These are phyloP conservation scores for Nasonia giraulti DNA, from an alignment of 1,140 invertebrate genomes.

Conservation along the genomic window DNA sequence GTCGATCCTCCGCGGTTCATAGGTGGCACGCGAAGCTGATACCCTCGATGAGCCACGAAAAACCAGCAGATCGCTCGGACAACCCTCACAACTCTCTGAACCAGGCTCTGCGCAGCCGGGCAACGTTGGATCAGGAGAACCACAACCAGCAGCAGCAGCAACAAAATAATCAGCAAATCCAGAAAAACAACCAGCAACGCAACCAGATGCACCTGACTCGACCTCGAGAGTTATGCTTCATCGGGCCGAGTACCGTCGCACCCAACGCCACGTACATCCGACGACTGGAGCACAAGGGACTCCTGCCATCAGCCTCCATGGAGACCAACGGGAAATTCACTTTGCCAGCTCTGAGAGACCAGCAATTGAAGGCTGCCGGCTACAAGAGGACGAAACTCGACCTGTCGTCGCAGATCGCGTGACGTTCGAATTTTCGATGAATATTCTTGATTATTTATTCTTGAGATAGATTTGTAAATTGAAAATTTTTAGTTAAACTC, in stretches of 20 bases:
- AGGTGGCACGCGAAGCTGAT: conserved; percentile 67
- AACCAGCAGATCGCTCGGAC: background rate
- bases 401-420: background rate
- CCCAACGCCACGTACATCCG: conserved; percentile 64
- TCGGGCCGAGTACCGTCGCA: conserved; percentile 61
- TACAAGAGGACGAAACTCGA: conserved; percentile 32
- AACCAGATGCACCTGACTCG: conserved; percentile 47
- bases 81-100: background rate
- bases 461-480: too few relatives aligned
- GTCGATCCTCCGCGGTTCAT: too few relatives aligned
- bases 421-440: background rate
- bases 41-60: conserved; percentile 51
- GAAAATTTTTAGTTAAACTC: too few relatives aligned
- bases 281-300: conserved; percentile 61
- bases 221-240: conserved; percentile 59
- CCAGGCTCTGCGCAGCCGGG: background rate
- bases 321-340: conserved; percentile 36
- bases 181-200: conserved; percentile 35
- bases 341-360: conserved; percentile 52
- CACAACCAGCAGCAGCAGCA: conserved; percentile 49
- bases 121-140: background rate
- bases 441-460: too few relatives aligned
- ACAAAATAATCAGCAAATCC: background rate
- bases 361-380: background rate
- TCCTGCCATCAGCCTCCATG: conserved; percentile 53